Conservation (phyloP, 2,888 invertebrate species). For the Euplexia lucipara region DNA sequence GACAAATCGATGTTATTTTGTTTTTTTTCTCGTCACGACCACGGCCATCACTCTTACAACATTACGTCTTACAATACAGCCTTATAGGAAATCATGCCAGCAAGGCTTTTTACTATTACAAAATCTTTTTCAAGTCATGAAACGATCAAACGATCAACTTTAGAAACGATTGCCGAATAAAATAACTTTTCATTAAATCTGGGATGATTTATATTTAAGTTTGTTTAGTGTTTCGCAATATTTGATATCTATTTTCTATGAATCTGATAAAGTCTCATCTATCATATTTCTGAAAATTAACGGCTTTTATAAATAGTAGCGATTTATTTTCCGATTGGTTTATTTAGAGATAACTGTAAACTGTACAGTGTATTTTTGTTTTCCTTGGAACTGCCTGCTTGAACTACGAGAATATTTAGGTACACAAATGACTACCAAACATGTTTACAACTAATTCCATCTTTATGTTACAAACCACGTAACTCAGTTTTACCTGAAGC, state of each 20-base stretch:
- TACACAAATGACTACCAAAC: background rate
- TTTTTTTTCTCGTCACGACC: constrained; percentile 77
- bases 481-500: constrained; percentile 33
- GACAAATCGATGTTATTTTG: constrained; percentile 81
- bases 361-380: background rate
- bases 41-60: constrained; percentile 70
- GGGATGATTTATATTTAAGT: constrained; percentile 28
- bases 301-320: constrained; percentile 27
- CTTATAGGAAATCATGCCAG: constrained; percentile 32
- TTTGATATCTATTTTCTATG: constrained; percentile 35
- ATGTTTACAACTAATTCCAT: constrained; percentile 19
- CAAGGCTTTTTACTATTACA: constrained; percentile 32
- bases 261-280: constrained; percentile 37
- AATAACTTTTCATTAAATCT: constrained; percentile 34
- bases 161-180: constrained; percentile 24
- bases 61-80: constrained; percentile 46
- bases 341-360: constrained; percentile 9
- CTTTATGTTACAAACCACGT: constrained; percentile 6
- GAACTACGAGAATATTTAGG: background rate
- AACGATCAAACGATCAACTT: constrained; percentile 20
- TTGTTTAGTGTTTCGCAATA: constrained; percentile 43
- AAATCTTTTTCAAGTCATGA: constrained; percentile 19
- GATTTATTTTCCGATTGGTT: constrained; percentile 27
- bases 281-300: constrained; percentile 47
- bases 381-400: background rate